phyloP scores from a whole-genome alignment of 30 jellyfish, hydroid and myxozoan species.

The Catostylus mosaicus region DNA sequence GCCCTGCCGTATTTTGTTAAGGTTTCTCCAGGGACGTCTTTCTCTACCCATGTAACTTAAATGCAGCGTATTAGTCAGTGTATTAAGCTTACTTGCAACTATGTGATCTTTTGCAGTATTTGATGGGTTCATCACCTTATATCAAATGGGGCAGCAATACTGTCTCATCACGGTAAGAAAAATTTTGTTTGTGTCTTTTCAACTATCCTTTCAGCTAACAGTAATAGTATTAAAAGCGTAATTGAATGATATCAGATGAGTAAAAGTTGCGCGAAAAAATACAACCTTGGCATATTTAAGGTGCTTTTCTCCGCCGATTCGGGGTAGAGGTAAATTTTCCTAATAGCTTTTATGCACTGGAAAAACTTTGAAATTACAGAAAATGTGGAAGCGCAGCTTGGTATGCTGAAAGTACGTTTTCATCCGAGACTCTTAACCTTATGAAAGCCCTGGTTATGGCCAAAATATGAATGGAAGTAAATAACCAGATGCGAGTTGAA shows the following conservation, averaged over 20 bases:
- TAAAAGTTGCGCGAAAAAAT: not conserved
- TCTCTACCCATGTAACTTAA: not conserved
- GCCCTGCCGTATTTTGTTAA: not conserved
- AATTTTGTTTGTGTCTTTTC: not conserved
- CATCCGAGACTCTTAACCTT: too few species aligned
- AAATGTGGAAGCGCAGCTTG: too few species aligned
- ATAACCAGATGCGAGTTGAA: too few species aligned
- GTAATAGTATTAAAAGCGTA: not conserved
- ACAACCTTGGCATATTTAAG: not conserved
- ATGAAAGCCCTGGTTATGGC: too few species aligned
- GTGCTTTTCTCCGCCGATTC: not conserved
- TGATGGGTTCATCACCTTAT: constrained; percentile 64
- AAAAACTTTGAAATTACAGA: too few species aligned
- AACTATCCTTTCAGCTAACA: not conserved
- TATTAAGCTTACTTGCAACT: not conserved
- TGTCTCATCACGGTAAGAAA: constrained; percentile 75
- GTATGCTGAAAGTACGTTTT: too few species aligned
- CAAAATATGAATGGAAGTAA: too few species aligned
- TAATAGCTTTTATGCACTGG: not conserved
- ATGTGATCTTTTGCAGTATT: constrained; percentile 10
- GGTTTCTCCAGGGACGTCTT: not conserved
- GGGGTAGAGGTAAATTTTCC: not conserved
- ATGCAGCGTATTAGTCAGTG: not conserved
- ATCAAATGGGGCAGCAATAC: constrained; percentile 79
- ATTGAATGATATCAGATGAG: not conserved